A percentile compares a stretch with the other conserved stretches of the same genome.
Evolutionary conservation across 2,113 vertebrate species (phyloP).

Genomic region (Pica pica): DNA sequence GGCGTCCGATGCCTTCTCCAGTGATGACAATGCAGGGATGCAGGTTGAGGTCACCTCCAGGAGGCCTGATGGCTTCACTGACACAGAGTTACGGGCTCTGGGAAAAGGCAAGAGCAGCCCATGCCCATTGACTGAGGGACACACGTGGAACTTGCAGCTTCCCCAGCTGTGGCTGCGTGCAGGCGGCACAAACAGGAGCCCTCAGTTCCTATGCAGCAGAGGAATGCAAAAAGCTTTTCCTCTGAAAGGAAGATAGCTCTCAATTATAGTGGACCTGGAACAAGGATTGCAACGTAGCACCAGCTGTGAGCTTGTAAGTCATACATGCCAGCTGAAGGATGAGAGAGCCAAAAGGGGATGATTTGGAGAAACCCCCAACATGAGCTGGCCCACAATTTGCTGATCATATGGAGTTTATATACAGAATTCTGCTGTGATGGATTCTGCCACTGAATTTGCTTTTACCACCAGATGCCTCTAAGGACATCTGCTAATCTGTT

Average conservation of each 20-base stretch:
- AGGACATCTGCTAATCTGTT: conserved; percentile 45
- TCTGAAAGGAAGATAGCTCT: neutral
- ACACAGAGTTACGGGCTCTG: neutral
- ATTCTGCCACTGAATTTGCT: conserved; percentile 28
- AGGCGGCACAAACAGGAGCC: neutral
- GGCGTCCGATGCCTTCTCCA: neutral
- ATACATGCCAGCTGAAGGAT: neutral
- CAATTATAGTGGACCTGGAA: conserved; percentile 39
- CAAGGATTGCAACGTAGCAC: neutral
- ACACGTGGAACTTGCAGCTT: neutral
- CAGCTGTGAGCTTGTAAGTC: conserved; percentile 26
- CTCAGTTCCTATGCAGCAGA: neutral
- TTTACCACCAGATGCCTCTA: conserved; percentile 45
- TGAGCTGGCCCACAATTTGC: conserved; percentile 18
- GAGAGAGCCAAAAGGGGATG: conserved; percentile 29
- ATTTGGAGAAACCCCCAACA: conserved; percentile 38
- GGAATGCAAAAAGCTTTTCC: neutral
- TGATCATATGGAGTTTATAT: conserved; percentile 13
- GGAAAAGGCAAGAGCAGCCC: neutral
- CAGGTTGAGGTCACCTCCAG: neutral
- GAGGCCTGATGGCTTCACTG: neutral
- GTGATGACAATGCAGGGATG: neutral
- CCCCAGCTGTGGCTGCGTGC: neutral
- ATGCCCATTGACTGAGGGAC: neutral
- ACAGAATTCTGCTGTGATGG: conserved; percentile 31